phyloP scores from a whole-genome alignment of 2,113 vertebrate genomes.

The Chauna torquata region DNA sequence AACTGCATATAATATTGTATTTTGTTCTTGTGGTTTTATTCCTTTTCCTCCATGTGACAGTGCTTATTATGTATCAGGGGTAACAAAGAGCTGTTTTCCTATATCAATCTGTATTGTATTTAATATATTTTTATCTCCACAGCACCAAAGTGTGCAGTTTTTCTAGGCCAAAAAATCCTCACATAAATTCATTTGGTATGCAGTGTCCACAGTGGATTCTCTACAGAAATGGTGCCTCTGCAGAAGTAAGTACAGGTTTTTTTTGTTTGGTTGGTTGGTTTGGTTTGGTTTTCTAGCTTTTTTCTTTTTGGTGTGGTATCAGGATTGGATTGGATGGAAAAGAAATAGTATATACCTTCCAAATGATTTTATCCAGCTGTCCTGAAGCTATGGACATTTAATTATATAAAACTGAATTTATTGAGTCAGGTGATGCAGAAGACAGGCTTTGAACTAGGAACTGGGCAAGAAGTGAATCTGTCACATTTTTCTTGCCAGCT shows the following conservation, averaged over 20 bases:
- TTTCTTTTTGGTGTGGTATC: too few species aligned
- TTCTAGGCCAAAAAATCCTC: background rate
- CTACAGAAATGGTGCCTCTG: background rate
- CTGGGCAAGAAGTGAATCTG: background rate
- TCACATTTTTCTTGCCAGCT: background rate
- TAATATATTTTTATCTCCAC: background rate
- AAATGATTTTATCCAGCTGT: background rate
- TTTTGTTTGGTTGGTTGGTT: too few species aligned
- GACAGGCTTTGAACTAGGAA: background rate
- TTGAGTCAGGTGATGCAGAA: background rate
- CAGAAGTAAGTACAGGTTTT: background rate
- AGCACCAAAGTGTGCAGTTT: background rate
- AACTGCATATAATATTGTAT: background rate
- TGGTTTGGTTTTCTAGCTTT: too few species aligned
- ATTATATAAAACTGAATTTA: background rate
- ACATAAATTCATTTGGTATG: background rate
- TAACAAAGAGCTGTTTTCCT: background rate
- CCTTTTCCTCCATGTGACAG: background rate
- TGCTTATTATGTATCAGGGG: background rate
- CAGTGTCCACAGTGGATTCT: background rate
- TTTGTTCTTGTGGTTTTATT: background rate
- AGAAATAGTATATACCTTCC: background rate
- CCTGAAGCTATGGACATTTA: background rate
- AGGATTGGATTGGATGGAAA: background rate
- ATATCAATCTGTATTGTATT: background rate